phyloP scores from a whole-genome alignment of 2,888 invertebrate species.

The Drosophila emarginata region DNA sequence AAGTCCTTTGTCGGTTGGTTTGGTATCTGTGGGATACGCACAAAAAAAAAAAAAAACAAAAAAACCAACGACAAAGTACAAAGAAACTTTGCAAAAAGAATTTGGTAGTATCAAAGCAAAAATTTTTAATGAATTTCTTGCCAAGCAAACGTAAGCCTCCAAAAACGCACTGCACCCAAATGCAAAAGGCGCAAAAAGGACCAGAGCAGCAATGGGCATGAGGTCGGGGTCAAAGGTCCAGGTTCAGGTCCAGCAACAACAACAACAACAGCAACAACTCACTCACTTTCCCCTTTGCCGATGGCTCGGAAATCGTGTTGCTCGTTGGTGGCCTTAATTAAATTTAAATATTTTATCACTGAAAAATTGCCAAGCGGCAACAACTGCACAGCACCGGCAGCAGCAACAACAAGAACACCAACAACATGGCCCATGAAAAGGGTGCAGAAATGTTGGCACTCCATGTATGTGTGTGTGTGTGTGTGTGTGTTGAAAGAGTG shows the following conservation, averaged over 20 bases:
- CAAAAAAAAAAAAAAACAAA: conserved; percentile 18
- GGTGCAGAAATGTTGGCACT: conserved; percentile 63
- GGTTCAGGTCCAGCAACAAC: conserved; percentile 19
- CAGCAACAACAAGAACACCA: conserved; percentile 56
- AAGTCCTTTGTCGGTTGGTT: conserved; percentile 46
- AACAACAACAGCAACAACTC: conserved; percentile 28
- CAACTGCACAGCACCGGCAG: conserved; percentile 52
- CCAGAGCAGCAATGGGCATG: conserved; percentile 21
- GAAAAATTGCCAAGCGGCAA: conserved; percentile 80
- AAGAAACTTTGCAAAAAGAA: conserved; percentile 69
- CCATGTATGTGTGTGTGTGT: conserved; percentile 29
- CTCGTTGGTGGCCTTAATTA: conserved; percentile 82
- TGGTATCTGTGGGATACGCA: conserved; percentile 41
- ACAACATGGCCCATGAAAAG: conserved; percentile 65
- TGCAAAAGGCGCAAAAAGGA: conserved; percentile 44
- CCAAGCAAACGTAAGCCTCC: conserved; percentile 60
- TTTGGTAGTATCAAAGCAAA: conserved; percentile 76
- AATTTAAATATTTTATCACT: conserved; percentile 83
- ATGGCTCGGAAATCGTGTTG: conserved; percentile 72
- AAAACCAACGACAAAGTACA: conserved; percentile 44
- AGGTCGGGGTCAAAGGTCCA: conserved; percentile 59
- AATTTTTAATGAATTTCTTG: conserved; percentile 75
- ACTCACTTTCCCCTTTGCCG: conserved; percentile 59
- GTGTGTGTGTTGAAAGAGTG: conserved; percentile 22
- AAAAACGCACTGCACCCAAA: conserved; percentile 67